A percentile compares a stretch with the other conserved stretches of the same genome.
These are phyloP conservation scores for Ceratotherium simum DNA, from an alignment of 2,113 vertebrate genomes.

Conservation along the genomic window DNA sequence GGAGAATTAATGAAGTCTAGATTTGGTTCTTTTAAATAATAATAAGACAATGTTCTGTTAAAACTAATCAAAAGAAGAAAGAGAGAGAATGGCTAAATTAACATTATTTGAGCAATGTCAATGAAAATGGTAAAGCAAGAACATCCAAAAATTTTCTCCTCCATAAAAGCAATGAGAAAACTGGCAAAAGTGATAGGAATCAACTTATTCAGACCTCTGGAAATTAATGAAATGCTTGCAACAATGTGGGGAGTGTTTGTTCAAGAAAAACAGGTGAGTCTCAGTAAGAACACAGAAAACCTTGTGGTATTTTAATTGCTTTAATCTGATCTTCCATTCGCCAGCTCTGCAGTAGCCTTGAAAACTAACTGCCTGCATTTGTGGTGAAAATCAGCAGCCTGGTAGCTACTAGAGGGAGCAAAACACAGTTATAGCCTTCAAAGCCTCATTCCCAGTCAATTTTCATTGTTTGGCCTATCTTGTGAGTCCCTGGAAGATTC, in stretches of 20 bases:
- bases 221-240: not conserved
- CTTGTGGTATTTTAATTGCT: not conserved
- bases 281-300: not conserved
- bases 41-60: not conserved
- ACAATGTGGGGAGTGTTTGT: not conserved
- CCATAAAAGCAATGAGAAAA: not conserved
- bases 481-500: not conserved
- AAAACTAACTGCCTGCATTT: not conserved
- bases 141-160: not conserved
- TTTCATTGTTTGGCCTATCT: not conserved
- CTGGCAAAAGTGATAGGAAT: not conserved
- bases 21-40: not conserved
- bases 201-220: not conserved
- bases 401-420: not conserved
- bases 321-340: not conserved
- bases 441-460: not conserved
- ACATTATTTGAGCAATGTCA: not conserved
- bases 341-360: not conserved
- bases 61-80: not conserved
- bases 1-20: slow-evolving; percentile 5
- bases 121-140: not conserved
- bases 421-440: not conserved
- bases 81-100: not conserved
- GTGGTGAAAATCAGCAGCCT: not conserved
- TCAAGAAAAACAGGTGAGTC: not conserved